These are phyloP conservation scores for Myxocyprinus asiaticus DNA, from an alignment of 2,113 vertebrate genomes.

Conservation along the genomic window DNA sequence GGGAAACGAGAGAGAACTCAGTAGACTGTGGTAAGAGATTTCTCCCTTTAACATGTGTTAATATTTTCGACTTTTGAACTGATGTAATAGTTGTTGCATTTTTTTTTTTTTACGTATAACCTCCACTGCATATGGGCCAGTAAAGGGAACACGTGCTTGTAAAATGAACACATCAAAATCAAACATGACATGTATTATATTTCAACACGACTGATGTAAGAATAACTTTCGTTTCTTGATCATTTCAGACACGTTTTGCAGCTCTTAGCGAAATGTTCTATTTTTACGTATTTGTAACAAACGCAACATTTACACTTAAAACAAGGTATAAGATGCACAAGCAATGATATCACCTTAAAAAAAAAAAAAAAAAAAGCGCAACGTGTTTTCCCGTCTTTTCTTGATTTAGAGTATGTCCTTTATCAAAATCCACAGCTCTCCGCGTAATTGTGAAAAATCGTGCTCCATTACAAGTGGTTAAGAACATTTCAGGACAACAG, in stretches of 20 bases:
- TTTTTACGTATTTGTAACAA: neutral
- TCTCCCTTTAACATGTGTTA: slow-evolving; percentile 49
- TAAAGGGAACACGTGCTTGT: neutral
- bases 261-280: neutral
- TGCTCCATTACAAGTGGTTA: neutral
- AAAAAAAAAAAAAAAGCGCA: neutral
- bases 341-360: neutral
- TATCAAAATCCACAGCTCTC: slow-evolving; percentile 15
- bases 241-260: neutral
- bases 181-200: neutral
- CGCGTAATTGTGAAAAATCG: neutral
- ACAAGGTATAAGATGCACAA: neutral
- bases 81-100: neutral
- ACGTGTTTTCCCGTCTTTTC: slow-evolving; percentile 13
- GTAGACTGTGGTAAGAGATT: slow-evolving; percentile 73
- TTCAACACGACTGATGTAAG: neutral
- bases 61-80: slow-evolving; percentile 46
- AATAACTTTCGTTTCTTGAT: neutral
- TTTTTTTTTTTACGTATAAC: neutral
- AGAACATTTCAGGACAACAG: slow-evolving; percentile 17
- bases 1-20: slow-evolving; percentile 62
- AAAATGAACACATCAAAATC: neutral
- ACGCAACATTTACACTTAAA: neutral
- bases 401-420: slow-evolving; percentile 1
- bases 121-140: neutral